These are phyloP conservation scores for Mercenaria mercenaria DNA, from an alignment of 1,140 invertebrate genomes.

Conservation along the genomic window DNA sequence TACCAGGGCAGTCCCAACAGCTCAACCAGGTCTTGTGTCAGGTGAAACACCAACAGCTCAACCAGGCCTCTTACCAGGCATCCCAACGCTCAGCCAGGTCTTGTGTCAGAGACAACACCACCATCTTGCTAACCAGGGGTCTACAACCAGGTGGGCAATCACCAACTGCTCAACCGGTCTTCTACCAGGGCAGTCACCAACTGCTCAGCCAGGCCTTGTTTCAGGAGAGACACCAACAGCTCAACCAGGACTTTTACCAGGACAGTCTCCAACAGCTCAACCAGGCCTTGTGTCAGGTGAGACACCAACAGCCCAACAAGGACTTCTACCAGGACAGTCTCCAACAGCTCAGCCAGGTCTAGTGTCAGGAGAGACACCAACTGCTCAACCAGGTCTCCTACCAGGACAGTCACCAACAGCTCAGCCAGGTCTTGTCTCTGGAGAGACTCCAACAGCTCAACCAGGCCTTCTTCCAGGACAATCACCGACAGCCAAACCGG, in stretches of 20 bases:
- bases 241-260: background rate
- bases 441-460: constrained; percentile 21
- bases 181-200: constrained; percentile 45
- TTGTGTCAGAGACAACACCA: background rate
- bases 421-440: constrained; percentile 26
- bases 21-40: background rate
- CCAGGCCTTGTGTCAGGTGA: background rate
- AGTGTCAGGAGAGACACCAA: constrained; percentile 9
- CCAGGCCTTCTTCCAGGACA: background rate
- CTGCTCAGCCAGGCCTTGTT: constrained; percentile 8
- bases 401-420: constrained; percentile 26
- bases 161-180: constrained; percentile 43
- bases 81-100: constrained; percentile 46
- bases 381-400: constrained; percentile 18
- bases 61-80: constrained; percentile 19
- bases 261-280: constrained; percentile 17
- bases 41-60: constrained; percentile 10
- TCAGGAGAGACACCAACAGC: constrained; percentile 43
- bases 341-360: constrained; percentile 28
- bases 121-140: constrained; percentile 7
- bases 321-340: background rate
- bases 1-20: constrained; percentile 17
- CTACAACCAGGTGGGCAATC: background rate
- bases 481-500: constrained; percentile 6
- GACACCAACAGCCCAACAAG: constrained; percentile 33